Conservation (phyloP, 92 coral and sea anemone genomes). For the Epizoanthus fatuus region DNA sequence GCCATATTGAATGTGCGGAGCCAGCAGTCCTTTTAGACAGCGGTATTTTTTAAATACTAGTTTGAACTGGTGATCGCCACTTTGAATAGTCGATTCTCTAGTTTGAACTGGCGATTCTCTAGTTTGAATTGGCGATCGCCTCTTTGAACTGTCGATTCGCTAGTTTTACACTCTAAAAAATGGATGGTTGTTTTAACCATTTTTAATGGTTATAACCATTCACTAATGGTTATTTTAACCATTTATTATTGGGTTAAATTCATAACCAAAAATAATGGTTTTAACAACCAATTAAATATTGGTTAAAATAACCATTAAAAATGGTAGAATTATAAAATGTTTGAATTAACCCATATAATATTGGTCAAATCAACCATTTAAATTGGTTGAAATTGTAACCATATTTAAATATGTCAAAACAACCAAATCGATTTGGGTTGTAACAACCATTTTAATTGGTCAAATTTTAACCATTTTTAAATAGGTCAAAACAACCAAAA, state of each 20-base stretch:
- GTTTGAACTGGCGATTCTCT: no score
- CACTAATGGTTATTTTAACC: background rate
- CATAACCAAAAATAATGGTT: background rate
- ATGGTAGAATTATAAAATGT: background rate
- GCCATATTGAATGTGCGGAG: conserved; percentile 22
- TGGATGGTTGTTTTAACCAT: background rate
- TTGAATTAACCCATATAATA: background rate
- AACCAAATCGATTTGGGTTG: background rate
- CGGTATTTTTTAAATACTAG: no score
- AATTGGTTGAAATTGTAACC: background rate
- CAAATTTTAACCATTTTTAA: background rate
- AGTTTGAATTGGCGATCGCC: no score
- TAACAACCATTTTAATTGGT: background rate
- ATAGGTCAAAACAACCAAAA: background rate
- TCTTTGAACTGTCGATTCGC: no score
- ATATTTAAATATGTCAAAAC: background rate
- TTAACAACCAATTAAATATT: background rate
- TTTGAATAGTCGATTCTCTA: no score
- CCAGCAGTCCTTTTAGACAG: conserved; percentile 11
- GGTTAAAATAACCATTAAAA: background rate
- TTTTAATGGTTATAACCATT: conserved; percentile 7
- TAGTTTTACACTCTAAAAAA: background rate
- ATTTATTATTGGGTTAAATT: background rate
- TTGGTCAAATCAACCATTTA: background rate
- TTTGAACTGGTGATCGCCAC: no score